Evolutionary conservation across 2,113 vertebrate genomes (phyloP), one percentile per base, ranked within the genome.

Genomic region (Syngnathus floridae): DNA sequence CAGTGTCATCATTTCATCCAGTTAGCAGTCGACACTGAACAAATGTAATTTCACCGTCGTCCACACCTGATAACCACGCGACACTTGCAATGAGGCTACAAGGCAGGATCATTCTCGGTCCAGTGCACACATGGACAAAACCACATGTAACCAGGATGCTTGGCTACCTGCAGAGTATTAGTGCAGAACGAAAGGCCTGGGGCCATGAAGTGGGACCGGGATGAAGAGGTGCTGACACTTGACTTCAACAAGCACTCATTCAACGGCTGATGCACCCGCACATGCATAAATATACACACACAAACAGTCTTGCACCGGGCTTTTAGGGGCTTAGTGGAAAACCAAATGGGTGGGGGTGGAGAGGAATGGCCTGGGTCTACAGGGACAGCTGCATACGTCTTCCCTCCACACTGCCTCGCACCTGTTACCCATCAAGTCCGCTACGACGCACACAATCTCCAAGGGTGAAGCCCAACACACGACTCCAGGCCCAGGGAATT

Each of bases 401-500:
- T 72, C 78, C 70, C 77, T 82, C 71, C 81, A 80, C 78, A 58
- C 71, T 66, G 76, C 82, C 77, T 77, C 78, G 84, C 89, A 91
- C 90, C 90, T 91, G 90, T 90, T 91, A 82, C 75, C 75, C 76
- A 90, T 88, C 80, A 87, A 84, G 80, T 90, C 74, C 72, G 78
- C 81, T 85, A 83, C 77, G 84, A 65, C 74, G 78, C 78, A 79
- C 86, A 77, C 73, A 63, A 70, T 48, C 55, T 77, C 74, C 31
- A 43, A 57, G 40, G 40, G 37, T 61, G 74, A 72, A 69, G 62
- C 79, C 68, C 65, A 67, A 73, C 73, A 61, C 8, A 54, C 26
- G 35, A 66, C 57, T 71, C 37, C 49, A 49, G 45, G 12, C 62
- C 26, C 73, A 0, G n/a, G 64, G 61, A 66, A 64, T 66, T 62